phyloP scores from a whole-genome alignment of 2,888 invertebrate genomes.

The Drosophila nr. medialis region DNA sequence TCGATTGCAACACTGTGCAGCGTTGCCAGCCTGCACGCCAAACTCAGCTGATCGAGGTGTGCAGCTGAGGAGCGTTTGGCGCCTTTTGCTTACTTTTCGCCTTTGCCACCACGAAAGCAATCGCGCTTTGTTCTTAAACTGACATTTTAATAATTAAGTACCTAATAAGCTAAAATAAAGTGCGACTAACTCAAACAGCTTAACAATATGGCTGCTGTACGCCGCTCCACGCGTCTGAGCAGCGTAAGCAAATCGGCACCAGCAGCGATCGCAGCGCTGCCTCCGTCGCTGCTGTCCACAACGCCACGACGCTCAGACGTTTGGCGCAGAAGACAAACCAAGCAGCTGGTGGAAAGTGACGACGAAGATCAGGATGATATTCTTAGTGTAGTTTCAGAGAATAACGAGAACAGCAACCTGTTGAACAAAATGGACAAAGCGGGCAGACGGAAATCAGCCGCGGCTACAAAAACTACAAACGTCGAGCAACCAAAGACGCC shows the following conservation, averaged over 20 bases:
- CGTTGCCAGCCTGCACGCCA: constrained; percentile 56
- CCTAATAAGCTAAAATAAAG: constrained; percentile 12
- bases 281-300: constrained; percentile 50
- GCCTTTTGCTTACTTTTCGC: constrained; percentile 58
- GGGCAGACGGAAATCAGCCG: constrained; percentile 35
- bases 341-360: constrained; percentile 46
- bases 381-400: constrained; percentile 67
- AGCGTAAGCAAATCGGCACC: constrained; percentile 65
- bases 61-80: constrained; percentile 56
- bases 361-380: constrained; percentile 70
- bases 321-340: constrained; percentile 73
- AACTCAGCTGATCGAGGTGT: constrained; percentile 52
- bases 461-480: constrained; percentile 17
- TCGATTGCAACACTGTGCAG: constrained; percentile 44
- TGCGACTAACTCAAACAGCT: constrained; percentile 15
- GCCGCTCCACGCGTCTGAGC: constrained; percentile 82
- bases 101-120: constrained; percentile 15
- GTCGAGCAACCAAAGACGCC: constrained; percentile 69
- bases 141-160: neutral
- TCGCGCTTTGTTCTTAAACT: constrained; percentile 1
- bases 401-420: constrained; percentile 78
- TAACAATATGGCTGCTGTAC: constrained; percentile 78
- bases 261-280: constrained; percentile 50
- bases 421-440: constrained; percentile 75
- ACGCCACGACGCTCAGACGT: constrained; percentile 62